These are phyloP conservation scores for Myrmophylax atrothorax DNA, from an alignment of 2,113 vertebrate genomes.

Conservation along the genomic window DNA sequence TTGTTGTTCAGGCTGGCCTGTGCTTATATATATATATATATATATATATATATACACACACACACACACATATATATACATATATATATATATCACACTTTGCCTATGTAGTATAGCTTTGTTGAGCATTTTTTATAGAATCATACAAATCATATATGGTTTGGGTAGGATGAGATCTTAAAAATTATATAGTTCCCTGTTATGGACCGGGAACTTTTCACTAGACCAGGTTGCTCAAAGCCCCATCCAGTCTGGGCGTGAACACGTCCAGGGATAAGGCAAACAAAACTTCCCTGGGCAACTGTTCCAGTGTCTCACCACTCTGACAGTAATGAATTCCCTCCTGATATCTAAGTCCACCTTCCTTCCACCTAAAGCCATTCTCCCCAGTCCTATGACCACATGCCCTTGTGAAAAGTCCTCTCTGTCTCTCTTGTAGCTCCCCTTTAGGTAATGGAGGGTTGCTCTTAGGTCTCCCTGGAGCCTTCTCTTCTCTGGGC, in stretches of 20 bases:
- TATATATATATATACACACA: too few species aligned
- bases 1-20: background rate
- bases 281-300: background rate
- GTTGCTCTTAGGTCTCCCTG: background rate
- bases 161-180: background rate
- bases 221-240: background rate
- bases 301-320: background rate
- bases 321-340: background rate
- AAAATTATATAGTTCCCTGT: background rate
- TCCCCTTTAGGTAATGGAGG: background rate
- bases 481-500: background rate
- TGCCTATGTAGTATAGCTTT: background rate
- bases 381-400: background rate
- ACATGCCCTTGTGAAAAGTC: background rate
- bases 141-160: background rate
- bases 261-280: background rate
- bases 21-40: background rate
- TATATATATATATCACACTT: background rate
- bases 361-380: background rate
- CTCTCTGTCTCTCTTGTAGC: background rate
- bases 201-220: background rate
- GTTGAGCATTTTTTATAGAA: background rate
- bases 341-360: background rate
- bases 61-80: too few species aligned
- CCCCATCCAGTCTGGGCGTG: background rate